Evolutionary conservation across 1,140 invertebrate genomes (phyloP), one percentile per base, ranked within the genome.

Genomic region (Meloidogyne hapla): DNA sequence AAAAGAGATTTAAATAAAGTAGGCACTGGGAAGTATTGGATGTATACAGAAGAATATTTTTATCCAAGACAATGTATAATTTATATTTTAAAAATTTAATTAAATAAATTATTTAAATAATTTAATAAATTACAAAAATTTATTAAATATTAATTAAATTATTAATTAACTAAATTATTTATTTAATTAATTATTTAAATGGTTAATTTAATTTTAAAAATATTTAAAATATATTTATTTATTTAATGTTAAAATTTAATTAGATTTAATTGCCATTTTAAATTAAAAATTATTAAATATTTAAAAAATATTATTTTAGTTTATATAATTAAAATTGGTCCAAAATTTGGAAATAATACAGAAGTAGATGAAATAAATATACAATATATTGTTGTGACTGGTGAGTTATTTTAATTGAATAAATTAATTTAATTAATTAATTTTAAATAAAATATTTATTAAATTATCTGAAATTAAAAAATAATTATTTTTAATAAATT

Each of bases 11-110:
- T 86, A 77, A 87, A 86, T 77, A 87, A 86, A 73, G 84, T 87
- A 38, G 85, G 86, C 33, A 78, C 83, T 33, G 85, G 85, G 56
- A 81, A 87, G 69, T 86, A 87, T 69, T 86, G 85, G 85, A 86
- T 86, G 85, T 86, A 86, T 72, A 86, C 85, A 38, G 85, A 86
- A 76, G 85, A 86, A 68, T 86, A 86, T 71, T 86, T 86, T 78
- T 86, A 86, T 74, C 85, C 85, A 12, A 80, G 83, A 78, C 85
- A 86, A 83, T 86, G 85, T 86, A 74, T 74, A 79, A 65, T 40
- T 15, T 25, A 71, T n/a, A n/a, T n/a, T n/a, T n/a, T n/a, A n/a
- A n/a, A n/a, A n/a, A n/a, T n/a, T n/a, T n/a, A n/a, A n/a, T n/a
- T n/a, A n/a, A n/a, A n/a, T n/a, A n/a, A n/a, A n/a, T n/a, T n/a